These are phyloP conservation scores for Monodelphis domestica DNA, from an alignment of 2,797 vertebrate species.

Conservation along the genomic window DNA sequence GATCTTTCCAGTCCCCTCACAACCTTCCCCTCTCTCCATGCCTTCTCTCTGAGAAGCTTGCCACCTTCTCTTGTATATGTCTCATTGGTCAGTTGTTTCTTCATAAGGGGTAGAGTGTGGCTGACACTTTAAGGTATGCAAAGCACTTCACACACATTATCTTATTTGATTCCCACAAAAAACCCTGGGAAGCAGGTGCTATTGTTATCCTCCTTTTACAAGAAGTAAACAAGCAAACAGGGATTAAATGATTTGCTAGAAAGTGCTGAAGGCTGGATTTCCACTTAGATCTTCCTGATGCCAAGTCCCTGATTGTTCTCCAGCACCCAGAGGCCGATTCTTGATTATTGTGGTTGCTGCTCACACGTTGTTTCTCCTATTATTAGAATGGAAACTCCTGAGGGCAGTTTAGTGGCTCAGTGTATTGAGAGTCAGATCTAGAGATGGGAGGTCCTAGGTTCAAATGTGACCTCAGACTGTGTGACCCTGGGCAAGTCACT, in stretches of 20 bases:
- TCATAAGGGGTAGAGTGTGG: too few relatives aligned
- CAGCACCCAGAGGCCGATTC: too few relatives aligned
- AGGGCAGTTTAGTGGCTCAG: too few relatives aligned
- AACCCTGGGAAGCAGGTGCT: background rate
- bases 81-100: background rate
- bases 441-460: too few relatives aligned
- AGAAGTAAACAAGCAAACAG: background rate
- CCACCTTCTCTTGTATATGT: background rate
- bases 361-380: background rate
- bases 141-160: background rate
- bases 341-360: background rate
- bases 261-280: background rate
- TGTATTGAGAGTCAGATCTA: too few relatives aligned
- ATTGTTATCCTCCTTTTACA: background rate
- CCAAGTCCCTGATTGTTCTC: background rate
- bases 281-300: background rate
- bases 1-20: background rate
- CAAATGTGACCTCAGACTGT: too few relatives aligned
- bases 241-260: background rate
- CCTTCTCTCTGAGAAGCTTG: background rate
- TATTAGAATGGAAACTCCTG: background rate
- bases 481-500: too few relatives aligned
- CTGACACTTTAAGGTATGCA: too few relatives aligned
- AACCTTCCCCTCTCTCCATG: background rate
- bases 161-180: background rate